Percentiles rank a stretch among this genome's conserved stretches.
Conservation (phyloP, 1,140 invertebrate species). For the Drosophila micromelanica region DNA sequence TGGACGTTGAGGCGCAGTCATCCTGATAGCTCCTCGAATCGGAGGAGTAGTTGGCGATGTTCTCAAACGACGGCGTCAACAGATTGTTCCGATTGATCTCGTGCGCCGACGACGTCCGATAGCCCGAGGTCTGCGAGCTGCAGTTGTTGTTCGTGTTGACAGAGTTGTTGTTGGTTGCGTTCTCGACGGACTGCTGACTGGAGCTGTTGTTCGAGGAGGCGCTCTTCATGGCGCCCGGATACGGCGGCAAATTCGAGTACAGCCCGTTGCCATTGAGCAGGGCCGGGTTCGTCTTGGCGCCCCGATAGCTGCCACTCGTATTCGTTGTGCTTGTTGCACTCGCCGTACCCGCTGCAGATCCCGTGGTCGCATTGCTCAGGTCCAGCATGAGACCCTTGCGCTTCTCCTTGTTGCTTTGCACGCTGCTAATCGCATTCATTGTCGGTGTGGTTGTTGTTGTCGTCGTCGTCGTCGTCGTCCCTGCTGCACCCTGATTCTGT, state of each 20-base stretch:
- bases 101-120: slow-evolving; percentile 84
- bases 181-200: slow-evolving; percentile 69
- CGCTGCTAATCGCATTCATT: not conserved
- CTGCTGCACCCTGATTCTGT: slow-evolving; percentile 42
- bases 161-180: slow-evolving; percentile 72
- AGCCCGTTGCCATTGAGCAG: slow-evolving; percentile 71
- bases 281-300: slow-evolving; percentile 51
- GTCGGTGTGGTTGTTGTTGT: slow-evolving; percentile 5
- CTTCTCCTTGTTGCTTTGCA: slow-evolving; percentile 73
- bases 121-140: slow-evolving; percentile 76
- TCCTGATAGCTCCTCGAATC: slow-evolving; percentile 81
- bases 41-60: slow-evolving; percentile 84
- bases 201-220: slow-evolving; percentile 76
- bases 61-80: slow-evolving; percentile 81
- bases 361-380: slow-evolving; percentile 82
- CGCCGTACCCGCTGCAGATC: slow-evolving; percentile 49
- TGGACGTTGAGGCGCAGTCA: slow-evolving; percentile 81
- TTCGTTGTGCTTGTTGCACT: slow-evolving; percentile 40
- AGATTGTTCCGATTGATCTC: slow-evolving; percentile 84
- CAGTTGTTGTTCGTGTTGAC: slow-evolving; percentile 72
- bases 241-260: slow-evolving; percentile 77
- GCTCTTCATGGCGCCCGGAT: slow-evolving; percentile 69
- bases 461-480: not conserved
- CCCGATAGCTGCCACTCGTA: slow-evolving; percentile 53
- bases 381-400: slow-evolving; percentile 88